Conservation (phyloP, 2,888 invertebrate genomes). For the Trachelus stipa region DNA sequence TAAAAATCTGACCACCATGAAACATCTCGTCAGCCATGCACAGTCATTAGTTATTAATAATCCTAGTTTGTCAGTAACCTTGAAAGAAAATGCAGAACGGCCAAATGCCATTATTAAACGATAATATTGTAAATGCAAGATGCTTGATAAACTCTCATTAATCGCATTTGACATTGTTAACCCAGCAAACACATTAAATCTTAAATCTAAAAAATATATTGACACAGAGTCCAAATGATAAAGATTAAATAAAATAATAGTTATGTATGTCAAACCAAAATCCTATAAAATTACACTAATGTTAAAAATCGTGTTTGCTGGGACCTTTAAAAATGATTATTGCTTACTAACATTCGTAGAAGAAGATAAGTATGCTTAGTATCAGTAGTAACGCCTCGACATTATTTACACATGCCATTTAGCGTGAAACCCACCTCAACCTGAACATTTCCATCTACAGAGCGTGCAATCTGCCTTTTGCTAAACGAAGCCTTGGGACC, state of each 20-base stretch:
- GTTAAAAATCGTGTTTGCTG: background rate
- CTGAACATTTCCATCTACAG: conserved; percentile 58
- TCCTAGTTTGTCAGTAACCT: background rate
- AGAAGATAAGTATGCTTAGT: background rate
- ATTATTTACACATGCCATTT: conserved; percentile 42
- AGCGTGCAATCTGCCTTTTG: conserved; percentile 64
- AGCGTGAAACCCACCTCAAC: conserved; percentile 60
- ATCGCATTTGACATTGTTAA: background rate
- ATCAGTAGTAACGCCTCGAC: background rate
- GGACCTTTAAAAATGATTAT: background rate
- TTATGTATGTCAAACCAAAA: background rate
- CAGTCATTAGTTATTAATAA: background rate
- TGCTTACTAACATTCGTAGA: background rate
- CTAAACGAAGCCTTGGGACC: conserved; percentile 50
- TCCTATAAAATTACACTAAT: background rate
- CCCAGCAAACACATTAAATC: background rate
- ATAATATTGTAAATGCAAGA: background rate
- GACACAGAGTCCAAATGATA: background rate
- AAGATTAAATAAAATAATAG: background rate
- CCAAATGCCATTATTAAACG: background rate
- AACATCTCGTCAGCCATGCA: background rate
- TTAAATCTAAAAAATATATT: background rate
- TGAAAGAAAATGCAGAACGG: background rate
- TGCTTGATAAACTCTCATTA: background rate
- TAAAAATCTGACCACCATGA: background rate